Evolutionary conservation across 2,113 vertebrate species (phyloP).

Genomic region (Stictonetta naevosa): DNA sequence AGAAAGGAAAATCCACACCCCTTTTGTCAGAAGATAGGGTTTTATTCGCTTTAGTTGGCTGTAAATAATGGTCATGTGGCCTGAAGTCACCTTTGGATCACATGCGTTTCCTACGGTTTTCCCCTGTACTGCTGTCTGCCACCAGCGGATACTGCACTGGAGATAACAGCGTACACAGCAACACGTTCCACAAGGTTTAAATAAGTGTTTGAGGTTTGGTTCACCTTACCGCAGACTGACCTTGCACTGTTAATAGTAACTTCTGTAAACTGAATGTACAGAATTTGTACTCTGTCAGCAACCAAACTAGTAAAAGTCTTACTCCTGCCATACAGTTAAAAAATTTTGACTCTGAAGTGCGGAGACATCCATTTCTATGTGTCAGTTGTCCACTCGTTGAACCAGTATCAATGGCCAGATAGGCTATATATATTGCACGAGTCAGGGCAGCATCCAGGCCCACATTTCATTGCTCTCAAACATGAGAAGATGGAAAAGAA

Average conservation of each 20-base stretch:
- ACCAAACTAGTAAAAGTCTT: neutral
- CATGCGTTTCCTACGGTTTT: neutral
- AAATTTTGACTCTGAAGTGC: neutral
- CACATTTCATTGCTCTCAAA: neutral
- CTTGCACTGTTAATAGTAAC: neutral
- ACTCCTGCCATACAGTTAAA: neutral
- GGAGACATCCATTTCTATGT: neutral
- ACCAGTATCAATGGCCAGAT: neutral
- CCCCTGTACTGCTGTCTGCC: neutral
- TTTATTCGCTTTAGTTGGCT: neutral
- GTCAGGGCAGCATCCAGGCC: neutral
- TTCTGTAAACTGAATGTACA: neutral
- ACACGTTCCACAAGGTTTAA: neutral
- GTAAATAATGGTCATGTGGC: neutral
- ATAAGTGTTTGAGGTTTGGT: neutral
- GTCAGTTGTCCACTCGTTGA: neutral
- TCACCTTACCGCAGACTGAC: neutral
- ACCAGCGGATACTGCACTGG: neutral
- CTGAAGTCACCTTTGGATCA: neutral
- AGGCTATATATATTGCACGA: neutral
- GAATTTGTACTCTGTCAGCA: neutral
- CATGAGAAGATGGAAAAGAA: neutral
- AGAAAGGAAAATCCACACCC: neutral
- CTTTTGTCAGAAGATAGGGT: neutral
- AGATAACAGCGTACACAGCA: neutral